Evolutionary conservation across 1,140 invertebrate genomes (phyloP).

Genomic region (Zaprionus nigranus): DNA sequence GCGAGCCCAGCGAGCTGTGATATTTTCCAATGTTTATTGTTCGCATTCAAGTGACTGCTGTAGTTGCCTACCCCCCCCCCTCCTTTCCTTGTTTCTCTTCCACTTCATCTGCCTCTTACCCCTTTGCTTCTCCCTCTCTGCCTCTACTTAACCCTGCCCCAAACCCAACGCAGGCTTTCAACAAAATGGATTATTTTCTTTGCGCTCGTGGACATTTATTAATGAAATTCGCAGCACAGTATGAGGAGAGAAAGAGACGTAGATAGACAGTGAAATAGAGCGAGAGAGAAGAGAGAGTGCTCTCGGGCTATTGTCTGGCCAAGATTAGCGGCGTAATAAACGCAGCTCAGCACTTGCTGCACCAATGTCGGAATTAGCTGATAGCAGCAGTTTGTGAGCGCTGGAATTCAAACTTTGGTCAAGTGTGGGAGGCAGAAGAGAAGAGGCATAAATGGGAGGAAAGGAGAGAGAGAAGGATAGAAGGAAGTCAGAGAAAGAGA

Average conservation of each 20-base stretch:
- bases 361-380: slow-evolving; percentile 49
- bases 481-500: no score
- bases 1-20: slow-evolving; percentile 66
- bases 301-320: slow-evolving; percentile 30
- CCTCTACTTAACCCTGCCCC: neutral
- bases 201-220: slow-evolving; percentile 72
- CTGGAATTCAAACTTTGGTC: slow-evolving; percentile 15
- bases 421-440: neutral
- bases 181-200: slow-evolving; percentile 73
- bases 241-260: slow-evolving; percentile 2
- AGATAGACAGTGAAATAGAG: neutral
- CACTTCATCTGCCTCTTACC: neutral
- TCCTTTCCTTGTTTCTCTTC: neutral
- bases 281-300: neutral
- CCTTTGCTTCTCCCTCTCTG: neutral
- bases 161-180: slow-evolving; percentile 28
- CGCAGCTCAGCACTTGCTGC: slow-evolving; percentile 53
- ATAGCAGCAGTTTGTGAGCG: slow-evolving; percentile 34
- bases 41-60: slow-evolving; percentile 61
- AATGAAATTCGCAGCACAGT: slow-evolving; percentile 67
- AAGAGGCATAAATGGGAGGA: neutral
- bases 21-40: slow-evolving; percentile 72
- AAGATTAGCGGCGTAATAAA: slow-evolving; percentile 74
- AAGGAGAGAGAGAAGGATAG: neutral
- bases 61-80: no score